Conservation (phyloP, 2,797 vertebrate genomes). For the Zalophus californianus region DNA sequence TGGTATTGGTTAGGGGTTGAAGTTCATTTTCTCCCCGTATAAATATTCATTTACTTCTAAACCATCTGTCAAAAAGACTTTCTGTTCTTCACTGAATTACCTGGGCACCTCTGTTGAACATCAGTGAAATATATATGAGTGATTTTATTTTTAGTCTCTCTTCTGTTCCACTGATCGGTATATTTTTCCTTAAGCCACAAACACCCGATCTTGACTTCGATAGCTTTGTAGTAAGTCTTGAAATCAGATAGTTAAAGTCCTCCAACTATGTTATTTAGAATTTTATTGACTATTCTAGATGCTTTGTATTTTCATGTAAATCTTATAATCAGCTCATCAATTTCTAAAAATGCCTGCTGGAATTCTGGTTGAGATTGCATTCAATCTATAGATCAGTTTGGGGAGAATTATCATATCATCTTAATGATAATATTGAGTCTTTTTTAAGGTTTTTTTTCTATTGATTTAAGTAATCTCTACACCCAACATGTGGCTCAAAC, state of each 20-base stretch:
- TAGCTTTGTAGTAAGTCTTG: neutral
- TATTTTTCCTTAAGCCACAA: neutral
- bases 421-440: neutral
- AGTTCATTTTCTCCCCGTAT: neutral
- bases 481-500: neutral
- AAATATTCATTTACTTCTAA: neutral
- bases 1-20: neutral
- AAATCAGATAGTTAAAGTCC: neutral
- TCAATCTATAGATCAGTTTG: neutral
- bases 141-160: neutral
- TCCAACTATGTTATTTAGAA: neutral
- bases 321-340: neutral
- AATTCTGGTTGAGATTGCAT: neutral
- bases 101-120: neutral
- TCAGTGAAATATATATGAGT: neutral
- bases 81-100: neutral
- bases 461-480: neutral
- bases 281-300: neutral
- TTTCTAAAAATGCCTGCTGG: slow-evolving; percentile 38
- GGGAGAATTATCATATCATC: neutral
- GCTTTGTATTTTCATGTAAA: neutral
- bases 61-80: neutral
- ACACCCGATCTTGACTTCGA: neutral
- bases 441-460: neutral
- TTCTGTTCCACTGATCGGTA: neutral